Conservation (phyloP, 2,797 vertebrate genomes). For the Gorsachius magnificus region DNA sequence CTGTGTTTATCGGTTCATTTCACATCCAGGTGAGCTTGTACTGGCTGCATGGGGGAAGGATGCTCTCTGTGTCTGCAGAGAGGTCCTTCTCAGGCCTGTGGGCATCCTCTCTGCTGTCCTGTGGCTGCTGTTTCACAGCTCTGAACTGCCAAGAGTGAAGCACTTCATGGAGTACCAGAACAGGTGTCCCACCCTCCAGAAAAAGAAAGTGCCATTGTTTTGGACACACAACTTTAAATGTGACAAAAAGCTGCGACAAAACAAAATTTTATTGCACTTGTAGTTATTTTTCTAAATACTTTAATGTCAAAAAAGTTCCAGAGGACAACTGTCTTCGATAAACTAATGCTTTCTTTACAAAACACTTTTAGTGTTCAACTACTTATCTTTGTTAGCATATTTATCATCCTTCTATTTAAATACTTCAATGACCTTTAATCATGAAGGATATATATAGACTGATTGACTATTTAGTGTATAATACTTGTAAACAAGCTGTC, state of each 20-base stretch:
- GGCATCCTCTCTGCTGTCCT: not conserved
- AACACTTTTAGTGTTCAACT: not conserved
- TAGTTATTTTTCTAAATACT: not conserved
- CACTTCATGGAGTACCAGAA: not conserved
- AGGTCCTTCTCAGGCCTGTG: not conserved
- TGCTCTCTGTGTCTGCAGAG: not conserved
- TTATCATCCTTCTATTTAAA: not conserved
- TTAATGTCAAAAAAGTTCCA: not conserved
- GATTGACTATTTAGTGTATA: not conserved
- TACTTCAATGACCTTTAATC: not conserved
- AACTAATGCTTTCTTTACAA: not conserved
- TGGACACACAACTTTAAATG: not conserved
- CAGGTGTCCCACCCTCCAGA: not conserved
- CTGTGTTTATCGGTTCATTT: not conserved
- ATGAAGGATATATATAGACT: not conserved
- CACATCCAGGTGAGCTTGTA: not conserved
- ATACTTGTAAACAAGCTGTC: not conserved
- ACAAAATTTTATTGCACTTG: not conserved
- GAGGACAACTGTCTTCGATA: not conserved
- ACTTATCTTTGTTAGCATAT: not conserved
- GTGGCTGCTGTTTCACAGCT: not conserved
- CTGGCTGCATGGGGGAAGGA: not conserved
- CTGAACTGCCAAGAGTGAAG: not conserved
- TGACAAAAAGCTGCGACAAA: not conserved
- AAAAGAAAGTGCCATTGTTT: not conserved